phyloP scores from a whole-genome alignment of 2,113 vertebrate genomes.

The Cephalopterus ornatus region DNA sequence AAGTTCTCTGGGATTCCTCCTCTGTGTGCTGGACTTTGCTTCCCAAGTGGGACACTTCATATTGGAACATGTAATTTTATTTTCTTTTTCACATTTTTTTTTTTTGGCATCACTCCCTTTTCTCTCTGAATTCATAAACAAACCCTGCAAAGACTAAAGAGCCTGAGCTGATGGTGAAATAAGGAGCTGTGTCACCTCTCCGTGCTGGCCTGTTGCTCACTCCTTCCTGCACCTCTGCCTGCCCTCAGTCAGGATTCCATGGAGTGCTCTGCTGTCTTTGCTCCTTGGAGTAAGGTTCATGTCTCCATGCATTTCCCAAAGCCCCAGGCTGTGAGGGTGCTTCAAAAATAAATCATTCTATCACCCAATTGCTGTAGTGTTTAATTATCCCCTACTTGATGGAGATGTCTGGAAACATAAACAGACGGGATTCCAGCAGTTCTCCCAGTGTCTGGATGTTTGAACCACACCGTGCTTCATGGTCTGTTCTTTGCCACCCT shows the following conservation, averaged over 20 bases:
- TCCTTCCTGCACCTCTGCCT: not conserved
- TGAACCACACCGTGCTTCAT: not conserved
- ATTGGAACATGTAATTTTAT: not conserved
- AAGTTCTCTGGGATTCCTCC: not conserved
- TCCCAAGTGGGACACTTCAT: not conserved
- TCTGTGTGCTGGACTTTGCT: not conserved
- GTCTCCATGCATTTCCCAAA: slow-evolving; percentile 13
- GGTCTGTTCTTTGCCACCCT: not conserved
- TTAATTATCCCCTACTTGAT: slow-evolving; percentile 41
- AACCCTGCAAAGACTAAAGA: not conserved
- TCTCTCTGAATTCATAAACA: not conserved
- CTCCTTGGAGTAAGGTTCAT: not conserved
- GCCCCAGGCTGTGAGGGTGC: slow-evolving; percentile 15
- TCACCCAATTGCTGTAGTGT: slow-evolving; percentile 26
- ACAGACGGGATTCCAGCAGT: slow-evolving; percentile 33
- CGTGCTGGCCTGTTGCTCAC: not conserved
- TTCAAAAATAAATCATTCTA: slow-evolving; percentile 44
- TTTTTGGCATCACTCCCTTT: not conserved
- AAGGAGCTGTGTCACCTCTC: not conserved
- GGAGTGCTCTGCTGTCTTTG: not conserved
- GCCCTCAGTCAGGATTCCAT: rapidly evolving
- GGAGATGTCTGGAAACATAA: slow-evolving; percentile 35
- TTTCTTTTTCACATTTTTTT: not conserved
- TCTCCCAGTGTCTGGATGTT: not conserved
- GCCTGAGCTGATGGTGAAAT: not conserved